Conservation (phyloP, 2,888 invertebrate species). For the Oligia fasciuncula region DNA sequence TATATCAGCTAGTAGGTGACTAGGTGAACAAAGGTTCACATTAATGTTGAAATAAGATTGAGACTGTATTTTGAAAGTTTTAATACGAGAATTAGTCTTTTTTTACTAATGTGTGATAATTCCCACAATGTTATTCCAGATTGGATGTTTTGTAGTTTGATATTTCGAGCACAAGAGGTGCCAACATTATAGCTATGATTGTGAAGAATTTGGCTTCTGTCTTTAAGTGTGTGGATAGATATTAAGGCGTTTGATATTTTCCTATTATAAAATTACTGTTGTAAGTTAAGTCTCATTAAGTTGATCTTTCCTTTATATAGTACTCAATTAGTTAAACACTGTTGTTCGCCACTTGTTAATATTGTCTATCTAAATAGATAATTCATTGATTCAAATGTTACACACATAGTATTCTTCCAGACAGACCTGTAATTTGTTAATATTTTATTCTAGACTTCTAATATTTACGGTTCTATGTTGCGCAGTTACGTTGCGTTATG, state of each 20-base stretch:
- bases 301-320: not conserved
- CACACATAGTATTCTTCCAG: not conserved
- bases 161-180: not conserved
- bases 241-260: constrained; percentile 15
- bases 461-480: not conserved
- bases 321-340: not conserved
- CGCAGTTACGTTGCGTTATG: not conserved
- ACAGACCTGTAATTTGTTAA: not conserved
- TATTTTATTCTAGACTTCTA: not conserved
- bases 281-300: constrained; percentile 12
- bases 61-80: not conserved
- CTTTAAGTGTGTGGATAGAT: constrained; percentile 3
- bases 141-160: not conserved
- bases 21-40: too few species aligned
- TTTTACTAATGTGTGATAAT: not conserved
- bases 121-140: not conserved
- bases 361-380: not conserved
- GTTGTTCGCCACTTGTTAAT: not conserved
- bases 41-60: not conserved
- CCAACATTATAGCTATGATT: not conserved
- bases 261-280: constrained; percentile 13
- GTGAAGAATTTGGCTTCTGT: not conserved
- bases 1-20: not conserved
- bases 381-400: constrained; percentile 6
- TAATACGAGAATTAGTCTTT: not conserved